Evolutionary conservation across 1,140 invertebrate species (phyloP), one percentile per base, ranked within the genome.

Genomic region (Dendrolimus punctatus): DNA sequence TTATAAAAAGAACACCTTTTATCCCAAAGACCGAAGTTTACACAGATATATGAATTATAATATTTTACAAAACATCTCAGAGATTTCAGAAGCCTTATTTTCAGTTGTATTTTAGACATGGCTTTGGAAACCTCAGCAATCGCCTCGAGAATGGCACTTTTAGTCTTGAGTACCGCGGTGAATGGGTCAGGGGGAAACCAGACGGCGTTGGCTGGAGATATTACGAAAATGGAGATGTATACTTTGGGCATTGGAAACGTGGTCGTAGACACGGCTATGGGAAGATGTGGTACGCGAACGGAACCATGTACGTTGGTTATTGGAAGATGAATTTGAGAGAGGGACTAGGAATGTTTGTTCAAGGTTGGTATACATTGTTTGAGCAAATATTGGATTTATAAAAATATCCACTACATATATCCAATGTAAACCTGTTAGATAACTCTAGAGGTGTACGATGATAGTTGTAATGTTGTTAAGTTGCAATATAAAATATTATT

Each of bases 261-360:
- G 90, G 91, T 8, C 81, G 88, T 55, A 75, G 89, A 10, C 77
- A 92, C 42, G 93, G 92, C 0, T 91, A 90, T 60, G 93, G 93
- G 5, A 85, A 87, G 54, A 87, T 91, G 76, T 91, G 90, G 90
- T 88, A 90, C 57, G 51, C 59, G 0, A 73, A 90, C 63, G 87
- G 88, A 0, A 85, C 85, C 5, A 90, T 86, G 60, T 92, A 91
- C 54, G 87, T 88, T 38, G 91, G 91, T 0, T 78, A 73, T 46
- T 90, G 87, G 87, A 68, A 64, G 4, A 81, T 73, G 49, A 68
- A 74, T 62, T 51, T 71, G 49, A 79, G 57, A 36, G 65, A 89
- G 45, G 88, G 89, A 6, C 55, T 80, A 9, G 85, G 86, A 60
- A 82, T 91, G 73, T 79, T 87, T 58, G 60, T 90, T 10, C 71